A percentile compares a stretch with the other conserved stretches of the same genome.
These are phyloP conservation scores for Yponomeuta sedellus DNA, from an alignment of 2,888 invertebrate genomes.

Conservation along the genomic window DNA sequence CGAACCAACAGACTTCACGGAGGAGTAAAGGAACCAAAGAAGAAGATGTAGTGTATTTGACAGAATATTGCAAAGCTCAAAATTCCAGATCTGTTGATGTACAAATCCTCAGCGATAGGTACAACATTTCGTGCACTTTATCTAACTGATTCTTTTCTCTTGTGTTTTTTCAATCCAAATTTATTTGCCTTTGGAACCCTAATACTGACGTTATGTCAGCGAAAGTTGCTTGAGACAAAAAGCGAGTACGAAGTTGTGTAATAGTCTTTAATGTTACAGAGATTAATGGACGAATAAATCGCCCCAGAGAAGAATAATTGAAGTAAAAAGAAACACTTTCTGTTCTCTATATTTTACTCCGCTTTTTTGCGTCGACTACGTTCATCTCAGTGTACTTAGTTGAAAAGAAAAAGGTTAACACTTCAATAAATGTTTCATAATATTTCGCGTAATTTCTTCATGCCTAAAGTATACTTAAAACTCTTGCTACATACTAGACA, in stretches of 20 bases:
- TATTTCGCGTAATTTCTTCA: too few relatives aligned
- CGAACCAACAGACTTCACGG: too few relatives aligned
- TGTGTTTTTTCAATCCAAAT: neutral
- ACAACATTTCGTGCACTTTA: too few relatives aligned
- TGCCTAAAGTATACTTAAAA: too few relatives aligned
- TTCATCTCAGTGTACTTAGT: neutral
- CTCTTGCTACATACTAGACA: too few relatives aligned
- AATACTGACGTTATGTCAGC: neutral
- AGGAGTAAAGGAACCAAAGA: too few relatives aligned
- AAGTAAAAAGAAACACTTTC: neutral
- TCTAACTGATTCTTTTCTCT: neutral
- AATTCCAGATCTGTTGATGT: too few relatives aligned
- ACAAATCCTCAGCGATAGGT: too few relatives aligned
- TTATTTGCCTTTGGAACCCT: neutral
- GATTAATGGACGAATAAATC: constrained; percentile 12
- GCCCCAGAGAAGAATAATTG: constrained; percentile 1
- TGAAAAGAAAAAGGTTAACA: too few relatives aligned
- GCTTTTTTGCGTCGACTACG: neutral
- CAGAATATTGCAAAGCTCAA: too few relatives aligned
- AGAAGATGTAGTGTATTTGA: too few relatives aligned
- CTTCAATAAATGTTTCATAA: too few relatives aligned
- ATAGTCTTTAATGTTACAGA: constrained; percentile 8
- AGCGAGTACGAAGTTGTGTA: constrained; percentile 1
- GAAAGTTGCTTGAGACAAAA: neutral
- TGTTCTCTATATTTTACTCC: neutral